Conservation (phyloP, 2,888 invertebrate species). For the Junonia oenone region DNA sequence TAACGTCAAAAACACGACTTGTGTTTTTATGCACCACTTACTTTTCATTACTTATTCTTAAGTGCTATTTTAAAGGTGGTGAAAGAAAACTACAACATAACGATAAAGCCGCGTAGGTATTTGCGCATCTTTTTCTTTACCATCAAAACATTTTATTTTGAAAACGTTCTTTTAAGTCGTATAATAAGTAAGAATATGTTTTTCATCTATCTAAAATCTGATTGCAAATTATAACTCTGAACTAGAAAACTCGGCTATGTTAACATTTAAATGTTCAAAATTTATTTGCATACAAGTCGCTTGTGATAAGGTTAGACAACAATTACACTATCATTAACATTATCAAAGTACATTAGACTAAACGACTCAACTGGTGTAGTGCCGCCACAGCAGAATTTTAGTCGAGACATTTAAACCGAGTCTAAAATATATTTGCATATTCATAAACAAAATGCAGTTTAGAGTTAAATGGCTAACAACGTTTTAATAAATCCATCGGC, state of each 20-base stretch:
- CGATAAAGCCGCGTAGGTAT: no score
- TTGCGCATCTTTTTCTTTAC: no score
- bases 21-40: no score
- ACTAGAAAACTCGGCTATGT: neutral
- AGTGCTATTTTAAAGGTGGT: neutral
- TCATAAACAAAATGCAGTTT: slow-evolving; percentile 8
- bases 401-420: slow-evolving; percentile 1
- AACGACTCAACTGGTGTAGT: slow-evolving; percentile 9
- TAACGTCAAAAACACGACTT: no score
- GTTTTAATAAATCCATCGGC: neutral
- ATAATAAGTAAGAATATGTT: no score
- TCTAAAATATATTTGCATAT: slow-evolving; percentile 8
- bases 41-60: neutral
- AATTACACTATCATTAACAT: slow-evolving; percentile 3
- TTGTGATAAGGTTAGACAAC: neutral
- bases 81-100: neutral
- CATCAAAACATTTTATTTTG: no score
- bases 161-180: no score
- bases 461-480: neutral
- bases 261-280: neutral
- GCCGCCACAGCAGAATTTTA: slow-evolving; percentile 1
- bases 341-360: slow-evolving; percentile 17
- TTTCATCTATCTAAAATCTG: no score
- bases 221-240: no score
- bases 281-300: neutral